A percentile compares a stretch with the other conserved stretches of the same genome.
phyloP scores from a whole-genome alignment of 2,797 vertebrate genomes.

The Lemur catta region DNA sequence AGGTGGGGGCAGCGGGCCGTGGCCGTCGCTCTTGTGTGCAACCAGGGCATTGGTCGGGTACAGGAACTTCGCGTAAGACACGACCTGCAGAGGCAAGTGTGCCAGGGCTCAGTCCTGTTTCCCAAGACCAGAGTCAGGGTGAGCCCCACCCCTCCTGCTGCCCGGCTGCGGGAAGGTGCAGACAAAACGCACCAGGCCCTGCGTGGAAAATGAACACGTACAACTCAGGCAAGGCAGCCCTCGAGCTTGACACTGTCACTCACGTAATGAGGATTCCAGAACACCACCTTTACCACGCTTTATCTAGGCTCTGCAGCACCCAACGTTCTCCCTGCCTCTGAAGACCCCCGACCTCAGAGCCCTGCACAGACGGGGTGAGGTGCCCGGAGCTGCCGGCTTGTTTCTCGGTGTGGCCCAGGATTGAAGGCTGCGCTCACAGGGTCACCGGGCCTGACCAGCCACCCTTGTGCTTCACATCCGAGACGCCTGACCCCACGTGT shows the following conservation, averaged over 20 bases:
- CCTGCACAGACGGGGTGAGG: background rate
- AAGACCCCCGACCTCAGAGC: background rate
- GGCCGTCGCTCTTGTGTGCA: conserved; percentile 86
- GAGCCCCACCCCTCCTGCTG: accelerated
- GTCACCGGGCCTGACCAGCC: background rate
- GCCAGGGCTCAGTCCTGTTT: background rate
- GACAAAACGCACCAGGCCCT: background rate
- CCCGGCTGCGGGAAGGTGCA: too few relatives aligned
- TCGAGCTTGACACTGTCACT: accelerated
- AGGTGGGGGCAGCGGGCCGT: conserved; percentile 78
- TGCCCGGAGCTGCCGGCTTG: background rate
- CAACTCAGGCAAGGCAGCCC: background rate
- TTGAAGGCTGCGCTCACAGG: background rate
- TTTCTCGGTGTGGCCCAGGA: background rate
- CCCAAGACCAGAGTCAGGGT: background rate
- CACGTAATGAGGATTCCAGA: background rate
- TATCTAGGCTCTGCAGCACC: background rate
- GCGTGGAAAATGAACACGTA: accelerated
- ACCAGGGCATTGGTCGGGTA: conserved; percentile 96
- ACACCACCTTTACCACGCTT: accelerated
- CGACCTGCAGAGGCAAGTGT: conserved; percentile 85
- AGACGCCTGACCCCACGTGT: accelerated
- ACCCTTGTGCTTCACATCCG: accelerated
- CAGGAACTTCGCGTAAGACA: conserved; percentile 96
- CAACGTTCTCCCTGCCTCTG: background rate